Evolutionary conservation across 2,797 vertebrate genomes (phyloP).

Genomic region (Enteromius anoplus): DNA sequence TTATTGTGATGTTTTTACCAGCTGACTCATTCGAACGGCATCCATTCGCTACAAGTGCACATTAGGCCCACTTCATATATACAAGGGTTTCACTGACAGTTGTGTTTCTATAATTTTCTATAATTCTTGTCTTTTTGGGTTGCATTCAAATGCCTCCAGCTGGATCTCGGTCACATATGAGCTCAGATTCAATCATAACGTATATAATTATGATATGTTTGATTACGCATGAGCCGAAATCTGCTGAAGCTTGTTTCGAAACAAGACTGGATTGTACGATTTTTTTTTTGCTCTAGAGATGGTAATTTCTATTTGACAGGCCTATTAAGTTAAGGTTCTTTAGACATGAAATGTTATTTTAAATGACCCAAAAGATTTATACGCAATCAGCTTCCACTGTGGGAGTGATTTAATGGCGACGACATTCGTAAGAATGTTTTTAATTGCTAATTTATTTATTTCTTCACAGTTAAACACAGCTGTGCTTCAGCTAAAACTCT

Average conservation of each 20-base stretch:
- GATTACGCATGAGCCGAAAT: constrained; percentile 21
- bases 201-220: constrained; percentile 37
- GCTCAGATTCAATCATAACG: constrained; percentile 35
- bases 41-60: neutral
- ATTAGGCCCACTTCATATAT: neutral
- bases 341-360: constrained; percentile 24
- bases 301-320: constrained; percentile 35
- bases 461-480: constrained; percentile 23
- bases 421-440: constrained; percentile 31
- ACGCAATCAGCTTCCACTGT: constrained; percentile 28
- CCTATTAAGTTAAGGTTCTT: neutral
- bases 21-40: neutral
- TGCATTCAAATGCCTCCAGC: constrained; percentile 13
- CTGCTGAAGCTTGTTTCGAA: constrained; percentile 31
- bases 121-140: neutral
- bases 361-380: constrained; percentile 31
- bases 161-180: neutral
- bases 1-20: neutral
- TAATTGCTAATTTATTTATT: constrained; percentile 35
- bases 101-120: neutral
- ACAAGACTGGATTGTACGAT: neutral
- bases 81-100: neutral
- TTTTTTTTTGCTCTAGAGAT: neutral
- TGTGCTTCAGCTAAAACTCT: constrained; percentile 15
- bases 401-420: constrained; percentile 1